Percentiles rank a stretch among this genome's conserved stretches.
phyloP scores from a whole-genome alignment of 2,888 invertebrate species.

The Hemicrepidius hirtus region DNA sequence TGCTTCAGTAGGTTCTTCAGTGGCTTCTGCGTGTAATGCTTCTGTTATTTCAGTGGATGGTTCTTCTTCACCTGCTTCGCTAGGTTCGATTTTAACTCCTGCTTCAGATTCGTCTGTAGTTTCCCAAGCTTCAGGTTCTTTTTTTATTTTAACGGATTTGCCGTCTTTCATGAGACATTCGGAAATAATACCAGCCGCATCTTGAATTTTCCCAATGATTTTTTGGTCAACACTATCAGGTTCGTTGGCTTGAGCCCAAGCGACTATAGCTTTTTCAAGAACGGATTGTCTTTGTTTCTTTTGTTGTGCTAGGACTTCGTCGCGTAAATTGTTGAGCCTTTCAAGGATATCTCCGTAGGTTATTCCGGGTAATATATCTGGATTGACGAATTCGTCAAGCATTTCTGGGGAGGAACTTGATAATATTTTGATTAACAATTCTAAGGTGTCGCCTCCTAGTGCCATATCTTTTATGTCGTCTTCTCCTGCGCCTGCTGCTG shows the following conservation, averaged over 20 bases:
- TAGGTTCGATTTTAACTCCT: too few relatives aligned
- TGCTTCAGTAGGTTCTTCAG: too few relatives aligned
- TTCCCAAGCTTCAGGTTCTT: not conserved
- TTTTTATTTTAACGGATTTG: constrained; percentile 8
- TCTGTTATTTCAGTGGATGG: too few relatives aligned
- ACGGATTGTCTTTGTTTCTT: constrained; percentile 13
- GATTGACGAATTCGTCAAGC: constrained; percentile 55
- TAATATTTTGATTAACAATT: constrained; percentile 61
- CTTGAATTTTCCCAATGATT: constrained; percentile 61
- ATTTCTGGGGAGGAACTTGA: constrained; percentile 54
- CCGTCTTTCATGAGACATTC: constrained; percentile 54
- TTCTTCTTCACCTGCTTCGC: too few relatives aligned
- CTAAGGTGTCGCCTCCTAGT: constrained; percentile 42
- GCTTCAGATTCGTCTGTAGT: too few relatives aligned
- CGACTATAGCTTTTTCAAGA: constrained; percentile 61
- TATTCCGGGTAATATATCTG: constrained; percentile 55
- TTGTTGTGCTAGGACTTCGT: constrained; percentile 28
- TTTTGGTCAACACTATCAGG: constrained; percentile 61
- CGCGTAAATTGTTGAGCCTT: constrained; percentile 58
- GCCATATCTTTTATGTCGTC: not conserved
- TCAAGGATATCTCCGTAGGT: constrained; percentile 60
- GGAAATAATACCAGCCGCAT: constrained; percentile 59
- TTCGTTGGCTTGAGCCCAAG: constrained; percentile 63
- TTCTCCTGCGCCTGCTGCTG: not conserved
- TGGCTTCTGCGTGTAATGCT: too few relatives aligned